Percentiles rank a stretch among this genome's conserved stretches.
phyloP scores from a whole-genome alignment of 1,140 invertebrate genomes.

The Anthonomus grandis region DNA sequence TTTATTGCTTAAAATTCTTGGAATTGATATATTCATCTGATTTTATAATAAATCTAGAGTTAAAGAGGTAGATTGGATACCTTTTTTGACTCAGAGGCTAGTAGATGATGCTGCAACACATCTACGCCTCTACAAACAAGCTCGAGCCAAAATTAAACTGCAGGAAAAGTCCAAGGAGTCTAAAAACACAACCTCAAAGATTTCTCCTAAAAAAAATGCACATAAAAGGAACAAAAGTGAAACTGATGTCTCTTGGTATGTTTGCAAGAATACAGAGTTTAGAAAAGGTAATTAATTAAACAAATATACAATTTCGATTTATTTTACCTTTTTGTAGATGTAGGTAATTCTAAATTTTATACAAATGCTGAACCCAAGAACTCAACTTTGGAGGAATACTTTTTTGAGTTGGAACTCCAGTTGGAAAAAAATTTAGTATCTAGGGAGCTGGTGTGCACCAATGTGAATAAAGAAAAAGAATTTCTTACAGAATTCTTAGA shows the following conservation, averaged over 20 bases:
- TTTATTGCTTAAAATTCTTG: no score
- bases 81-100: constrained; percentile 78
- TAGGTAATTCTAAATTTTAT: constrained; percentile 40
- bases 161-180: constrained; percentile 50
- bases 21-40: no score
- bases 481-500: constrained; percentile 83
- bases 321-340: constrained; percentile 25
- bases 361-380: constrained; percentile 32
- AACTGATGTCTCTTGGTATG: constrained; percentile 64
- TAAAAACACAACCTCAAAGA: constrained; percentile 51
- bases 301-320: neutral
- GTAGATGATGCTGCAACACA: constrained; percentile 90
- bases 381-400: constrained; percentile 66
- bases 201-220: constrained; percentile 47
- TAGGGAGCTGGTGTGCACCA: constrained; percentile 64
- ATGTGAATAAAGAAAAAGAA: constrained; percentile 63
- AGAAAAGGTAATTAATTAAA: constrained; percentile 28
- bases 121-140: constrained; percentile 76
- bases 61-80: constrained; percentile 86
- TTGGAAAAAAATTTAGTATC: constrained; percentile 77
- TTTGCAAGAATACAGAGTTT: constrained; percentile 45
- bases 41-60: constrained; percentile 55
- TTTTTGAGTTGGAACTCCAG: constrained; percentile 84
- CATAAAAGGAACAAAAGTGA: constrained; percentile 70
- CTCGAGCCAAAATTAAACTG: constrained; percentile 61